A percentile compares a stretch with the other conserved stretches of the same genome.
phyloP scores from a whole-genome alignment of 2,113 vertebrate genomes.

The Chaetorhynchus papuensis region DNA sequence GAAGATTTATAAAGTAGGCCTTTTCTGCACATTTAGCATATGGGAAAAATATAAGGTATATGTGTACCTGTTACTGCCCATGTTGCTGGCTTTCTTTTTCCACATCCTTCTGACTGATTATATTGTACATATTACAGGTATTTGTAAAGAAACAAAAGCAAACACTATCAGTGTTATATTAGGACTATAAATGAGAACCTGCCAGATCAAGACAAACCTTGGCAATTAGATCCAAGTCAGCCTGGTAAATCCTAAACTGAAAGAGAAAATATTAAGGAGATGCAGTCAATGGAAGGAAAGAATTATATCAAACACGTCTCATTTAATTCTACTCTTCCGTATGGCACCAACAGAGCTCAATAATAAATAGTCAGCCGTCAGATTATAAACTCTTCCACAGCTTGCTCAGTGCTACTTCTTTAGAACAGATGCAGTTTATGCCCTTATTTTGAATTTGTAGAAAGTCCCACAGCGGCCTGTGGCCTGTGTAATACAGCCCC shows the following conservation, averaged over 20 bases:
- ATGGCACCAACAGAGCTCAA: not conserved
- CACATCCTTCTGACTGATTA: not conserved
- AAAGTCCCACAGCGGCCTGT: not conserved
- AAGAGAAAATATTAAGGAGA: not conserved
- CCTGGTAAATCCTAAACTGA: not conserved
- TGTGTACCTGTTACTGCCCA: not conserved
- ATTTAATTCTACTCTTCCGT: not conserved
- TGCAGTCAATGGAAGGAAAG: not conserved
- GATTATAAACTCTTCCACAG: not conserved
- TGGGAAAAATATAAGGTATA: not conserved
- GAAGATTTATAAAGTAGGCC: not conserved
- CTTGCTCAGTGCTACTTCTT: not conserved
- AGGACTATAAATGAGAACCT: not conserved
- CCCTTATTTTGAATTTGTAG: not conserved
- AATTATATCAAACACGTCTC: not conserved
- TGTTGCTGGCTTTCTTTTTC: not conserved
- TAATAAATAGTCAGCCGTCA: not conserved
- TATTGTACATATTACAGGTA: not conserved
- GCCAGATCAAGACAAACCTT: not conserved
- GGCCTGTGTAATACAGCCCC: not conserved
- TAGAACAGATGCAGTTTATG: not conserved
- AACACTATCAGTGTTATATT: not conserved
- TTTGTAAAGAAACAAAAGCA: not conserved
- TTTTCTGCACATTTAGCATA: not conserved
- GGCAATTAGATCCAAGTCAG: not conserved